These are phyloP conservation scores for Corythucha ciliata DNA, from an alignment of 2,888 invertebrate genomes.

Conservation along the genomic window DNA sequence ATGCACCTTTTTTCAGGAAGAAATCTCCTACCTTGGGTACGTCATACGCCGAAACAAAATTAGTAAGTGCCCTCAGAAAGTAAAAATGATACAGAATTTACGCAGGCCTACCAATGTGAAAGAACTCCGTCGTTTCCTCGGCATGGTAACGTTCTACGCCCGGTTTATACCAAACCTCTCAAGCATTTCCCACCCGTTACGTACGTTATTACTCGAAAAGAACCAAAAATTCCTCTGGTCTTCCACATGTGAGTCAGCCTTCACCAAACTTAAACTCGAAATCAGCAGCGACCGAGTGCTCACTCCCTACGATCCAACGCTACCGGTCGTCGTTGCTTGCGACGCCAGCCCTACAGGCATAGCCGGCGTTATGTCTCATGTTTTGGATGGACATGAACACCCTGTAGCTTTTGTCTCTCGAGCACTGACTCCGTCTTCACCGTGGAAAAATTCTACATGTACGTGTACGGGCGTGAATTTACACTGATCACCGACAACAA, in stretches of 20 bases:
- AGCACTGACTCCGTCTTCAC: no score
- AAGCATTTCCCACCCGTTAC: conserved; percentile 27
- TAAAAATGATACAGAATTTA: neutral
- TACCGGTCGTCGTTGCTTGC: conserved; percentile 27
- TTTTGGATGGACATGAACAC: conserved; percentile 20
- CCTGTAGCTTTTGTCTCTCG: conserved; percentile 29
- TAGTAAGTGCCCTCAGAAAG: conserved; percentile 4
- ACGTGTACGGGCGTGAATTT: no score
- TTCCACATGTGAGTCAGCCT: conserved; percentile 29
- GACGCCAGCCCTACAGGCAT: conserved; percentile 24
- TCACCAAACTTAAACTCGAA: conserved; percentile 31
- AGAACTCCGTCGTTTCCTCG: conserved; percentile 11
- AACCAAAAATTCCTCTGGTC: conserved; percentile 27
- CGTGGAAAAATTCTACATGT: no score
- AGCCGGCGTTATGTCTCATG: conserved; percentile 2
- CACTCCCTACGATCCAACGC: conserved; percentile 29
- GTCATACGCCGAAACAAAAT: conserved; percentile 5
- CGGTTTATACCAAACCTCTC: conserved; percentile 23
- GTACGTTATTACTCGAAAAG: conserved; percentile 28
- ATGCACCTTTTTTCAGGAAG: conserved; percentile 8
- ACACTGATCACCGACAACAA: no score
- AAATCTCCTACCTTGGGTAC: conserved; percentile 10
- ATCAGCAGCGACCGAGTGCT: conserved; percentile 31
- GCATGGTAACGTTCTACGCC: conserved; percentile 13
- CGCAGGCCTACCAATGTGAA: conserved; percentile 5